phyloP scores from a whole-genome alignment of 2,797 vertebrate genomes.

The Lagorchestes hirsutus region DNA sequence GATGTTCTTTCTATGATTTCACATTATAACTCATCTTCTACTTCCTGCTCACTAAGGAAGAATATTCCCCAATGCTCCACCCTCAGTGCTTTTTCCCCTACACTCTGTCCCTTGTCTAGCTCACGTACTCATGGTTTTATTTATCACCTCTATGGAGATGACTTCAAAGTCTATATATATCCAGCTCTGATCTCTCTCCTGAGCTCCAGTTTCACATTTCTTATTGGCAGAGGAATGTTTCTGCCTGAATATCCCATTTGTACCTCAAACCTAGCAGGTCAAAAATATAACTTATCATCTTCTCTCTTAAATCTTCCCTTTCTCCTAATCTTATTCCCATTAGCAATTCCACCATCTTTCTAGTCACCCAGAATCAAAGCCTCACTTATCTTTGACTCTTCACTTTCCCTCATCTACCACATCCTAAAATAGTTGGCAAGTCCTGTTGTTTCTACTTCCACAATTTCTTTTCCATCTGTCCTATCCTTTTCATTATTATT shows the following conservation, averaged over 20 bases:
- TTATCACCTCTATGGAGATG: neutral
- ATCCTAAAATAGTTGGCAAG: neutral
- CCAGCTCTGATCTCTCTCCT: neutral
- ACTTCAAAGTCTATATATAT: neutral
- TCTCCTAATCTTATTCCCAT: neutral
- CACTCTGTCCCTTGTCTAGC: neutral
- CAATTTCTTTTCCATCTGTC: neutral
- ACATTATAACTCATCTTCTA: neutral
- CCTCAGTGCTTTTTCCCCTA: neutral
- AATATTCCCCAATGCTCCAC: neutral
- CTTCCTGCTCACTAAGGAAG: neutral
- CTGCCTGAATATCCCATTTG: neutral
- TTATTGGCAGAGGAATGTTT: neutral
- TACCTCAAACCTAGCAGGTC: neutral
- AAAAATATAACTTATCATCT: neutral
- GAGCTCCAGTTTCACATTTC: neutral
- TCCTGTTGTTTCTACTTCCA: neutral
- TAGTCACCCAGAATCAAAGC: neutral
- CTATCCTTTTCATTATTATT: neutral
- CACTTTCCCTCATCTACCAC: neutral
- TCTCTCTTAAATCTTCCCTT: neutral
- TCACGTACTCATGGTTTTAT: neutral
- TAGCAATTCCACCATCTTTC: neutral
- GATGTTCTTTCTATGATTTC: neutral
- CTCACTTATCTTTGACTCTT: neutral